These are phyloP conservation scores for Labia minor DNA, from an alignment of 2,888 invertebrate genomes.

Conservation along the genomic window DNA sequence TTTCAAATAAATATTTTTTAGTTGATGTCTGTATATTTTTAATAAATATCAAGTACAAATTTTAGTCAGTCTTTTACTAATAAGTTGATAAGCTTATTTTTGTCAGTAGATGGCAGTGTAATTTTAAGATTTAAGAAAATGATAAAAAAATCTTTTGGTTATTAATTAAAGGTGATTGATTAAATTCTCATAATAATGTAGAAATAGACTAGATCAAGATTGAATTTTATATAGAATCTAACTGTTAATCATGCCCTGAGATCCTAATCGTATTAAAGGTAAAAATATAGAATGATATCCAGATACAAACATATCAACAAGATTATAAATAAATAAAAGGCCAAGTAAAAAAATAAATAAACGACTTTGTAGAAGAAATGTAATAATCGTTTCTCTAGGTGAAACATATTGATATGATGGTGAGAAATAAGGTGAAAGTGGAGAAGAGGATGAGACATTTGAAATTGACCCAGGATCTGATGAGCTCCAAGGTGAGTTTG, in stretches of 20 bases:
- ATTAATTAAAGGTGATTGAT: too few species aligned
- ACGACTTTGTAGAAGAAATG: not conserved
- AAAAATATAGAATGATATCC: not conserved
- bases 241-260: not conserved
- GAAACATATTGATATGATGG: not conserved
- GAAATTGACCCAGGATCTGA: not conserved
- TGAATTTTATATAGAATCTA: too few species aligned
- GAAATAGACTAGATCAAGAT: not conserved
- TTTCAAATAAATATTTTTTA: not conserved
- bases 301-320: not conserved
- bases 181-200: too few species aligned
- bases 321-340: not conserved
- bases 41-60: not conserved
- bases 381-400: not conserved
- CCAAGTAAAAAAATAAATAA: not conserved
- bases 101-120: not conserved
- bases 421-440: not conserved
- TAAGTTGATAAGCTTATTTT: not conserved
- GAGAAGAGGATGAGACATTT: not conserved
- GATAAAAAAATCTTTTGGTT: too few species aligned
- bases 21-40: not conserved
- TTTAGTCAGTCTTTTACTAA: not conserved
- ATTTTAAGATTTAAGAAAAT: too few species aligned
- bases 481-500: not conserved
- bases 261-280: not conserved